Evolutionary conservation across 2,888 invertebrate species (phyloP), one percentile per base, ranked within the genome.

Genomic region (Heliconius ethilla): DNA sequence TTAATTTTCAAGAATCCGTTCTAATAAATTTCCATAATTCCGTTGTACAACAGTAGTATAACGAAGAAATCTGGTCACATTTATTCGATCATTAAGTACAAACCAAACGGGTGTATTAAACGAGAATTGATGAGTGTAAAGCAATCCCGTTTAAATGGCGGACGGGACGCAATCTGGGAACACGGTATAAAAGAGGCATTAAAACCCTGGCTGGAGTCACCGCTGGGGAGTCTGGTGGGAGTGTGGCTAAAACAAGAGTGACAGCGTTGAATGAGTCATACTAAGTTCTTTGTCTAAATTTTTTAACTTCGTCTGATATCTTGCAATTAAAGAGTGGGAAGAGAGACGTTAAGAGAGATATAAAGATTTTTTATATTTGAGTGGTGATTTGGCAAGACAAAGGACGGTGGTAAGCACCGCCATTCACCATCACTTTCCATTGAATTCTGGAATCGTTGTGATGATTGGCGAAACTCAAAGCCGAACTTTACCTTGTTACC

Each of bases 41-140:
- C 59, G 33, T 7, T 33, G 9, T 62, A 25, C 1, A 62, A 62
- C 62, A 62, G 62, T 27, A 27, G 40, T 15, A 62, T 62, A 55
- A 55, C 29, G 33, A 72, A 72, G 29, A 55, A 55, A 72, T 75
- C 75, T 80, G 81, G 84, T 85, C 84, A 86, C 86, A 87, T 90
- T 90, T 90, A 89, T 89, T 84, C 87, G 90, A 89, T 89, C 90
- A 90, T 91, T 90, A 90, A 84, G 86, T 88, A 89, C 92, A 90
- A 92, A 90, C 89, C 87, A 85, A 89, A 90, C 87, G 84, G 89
- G 86, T 89, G 89, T 89, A 91, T 91, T 91, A 91, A 90, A 89
- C 83, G 84, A 82, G 86, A 89, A 91, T 89, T 89, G 90, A 89
- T 85, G 88, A 87, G 89, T 90, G 90, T 89, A 91, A 91, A 91